These are phyloP conservation scores for Solenopsis fugax DNA, from an alignment of 1,140 invertebrate species.

Conservation along the genomic window DNA sequence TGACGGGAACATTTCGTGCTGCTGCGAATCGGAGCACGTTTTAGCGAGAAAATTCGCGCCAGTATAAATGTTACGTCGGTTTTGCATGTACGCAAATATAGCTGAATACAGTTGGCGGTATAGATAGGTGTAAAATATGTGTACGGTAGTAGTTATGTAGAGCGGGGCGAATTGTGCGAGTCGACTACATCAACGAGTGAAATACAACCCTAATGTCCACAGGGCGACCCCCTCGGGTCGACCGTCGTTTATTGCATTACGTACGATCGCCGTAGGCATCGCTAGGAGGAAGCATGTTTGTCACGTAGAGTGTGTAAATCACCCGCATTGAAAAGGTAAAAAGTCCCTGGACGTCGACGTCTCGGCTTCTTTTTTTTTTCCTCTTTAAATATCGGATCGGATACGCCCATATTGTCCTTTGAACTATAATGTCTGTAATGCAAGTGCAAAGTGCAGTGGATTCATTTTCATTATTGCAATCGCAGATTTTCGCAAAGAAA, in stretches of 20 bases:
- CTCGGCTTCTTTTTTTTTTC: background rate
- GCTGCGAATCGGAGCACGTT: background rate
- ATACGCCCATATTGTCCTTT: background rate
- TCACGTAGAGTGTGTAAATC: background rate
- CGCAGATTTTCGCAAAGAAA: background rate
- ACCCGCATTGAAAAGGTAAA: background rate
- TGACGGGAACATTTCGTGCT: background rate
- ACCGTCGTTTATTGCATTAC: constrained; percentile 24
- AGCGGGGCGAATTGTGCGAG: background rate
- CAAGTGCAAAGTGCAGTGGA: background rate
- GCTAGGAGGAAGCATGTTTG: background rate
- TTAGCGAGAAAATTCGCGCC: background rate
- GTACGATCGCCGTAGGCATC: background rate
- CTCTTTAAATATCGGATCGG: background rate
- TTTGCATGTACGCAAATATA: constrained; percentile 2
- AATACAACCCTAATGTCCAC: constrained; percentile 40
- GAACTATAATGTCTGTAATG: background rate
- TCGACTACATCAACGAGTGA: constrained; percentile 36
- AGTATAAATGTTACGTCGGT: background rate
- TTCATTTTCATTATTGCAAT: background rate
- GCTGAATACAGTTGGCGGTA: background rate
- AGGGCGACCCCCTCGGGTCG: background rate
- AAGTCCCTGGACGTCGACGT: background rate
- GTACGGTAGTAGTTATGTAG: background rate
- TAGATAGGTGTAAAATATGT: background rate